These are phyloP conservation scores for Zeus faber DNA, from an alignment of 2,113 vertebrate genomes.

Conservation along the genomic window DNA sequence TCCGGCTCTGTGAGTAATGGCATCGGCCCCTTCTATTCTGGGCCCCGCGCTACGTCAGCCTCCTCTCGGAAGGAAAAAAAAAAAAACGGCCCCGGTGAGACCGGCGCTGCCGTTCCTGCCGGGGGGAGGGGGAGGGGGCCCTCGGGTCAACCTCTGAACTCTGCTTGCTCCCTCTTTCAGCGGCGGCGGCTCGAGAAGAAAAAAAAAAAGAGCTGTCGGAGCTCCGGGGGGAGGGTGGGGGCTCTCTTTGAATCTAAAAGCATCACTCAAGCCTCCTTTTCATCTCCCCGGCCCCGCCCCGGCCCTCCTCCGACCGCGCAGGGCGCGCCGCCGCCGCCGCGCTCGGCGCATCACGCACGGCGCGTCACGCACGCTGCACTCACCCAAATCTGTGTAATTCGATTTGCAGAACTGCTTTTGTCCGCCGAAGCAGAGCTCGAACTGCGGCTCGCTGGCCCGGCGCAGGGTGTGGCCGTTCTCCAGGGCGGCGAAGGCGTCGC, in stretches of 20 bases:
- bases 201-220: constrained; percentile 23
- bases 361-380: constrained; percentile 48
- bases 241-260: constrained; percentile 38
- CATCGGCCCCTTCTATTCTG: too few relatives aligned
- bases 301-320: neutral
- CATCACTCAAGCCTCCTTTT: constrained; percentile 35
- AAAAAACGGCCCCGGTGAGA: too few relatives aligned
- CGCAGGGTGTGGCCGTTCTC: constrained; percentile 96
- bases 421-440: constrained; percentile 97
- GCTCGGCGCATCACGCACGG: neutral
- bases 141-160: constrained; percentile 50
- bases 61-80: too few relatives aligned
- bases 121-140: constrained; percentile 13
- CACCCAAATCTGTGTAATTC: constrained; percentile 99
- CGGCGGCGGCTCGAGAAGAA: constrained; percentile 23
- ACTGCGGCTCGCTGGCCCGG: constrained; percentile 89
- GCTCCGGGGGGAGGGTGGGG: constrained; percentile 23
- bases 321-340: neutral
- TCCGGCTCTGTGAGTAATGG: constrained; percentile 39
- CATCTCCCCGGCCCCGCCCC: neutral
- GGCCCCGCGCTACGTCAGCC: too few relatives aligned
- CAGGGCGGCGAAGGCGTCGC: constrained; percentile 97
- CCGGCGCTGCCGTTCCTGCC: constrained; percentile 18
- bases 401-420: constrained; percentile 94
- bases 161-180: constrained; percentile 20